A percentile compares a stretch with the other conserved stretches of the same genome.
phyloP scores from a whole-genome alignment of 2,888 invertebrate genomes.

The Conomelus anceps region DNA sequence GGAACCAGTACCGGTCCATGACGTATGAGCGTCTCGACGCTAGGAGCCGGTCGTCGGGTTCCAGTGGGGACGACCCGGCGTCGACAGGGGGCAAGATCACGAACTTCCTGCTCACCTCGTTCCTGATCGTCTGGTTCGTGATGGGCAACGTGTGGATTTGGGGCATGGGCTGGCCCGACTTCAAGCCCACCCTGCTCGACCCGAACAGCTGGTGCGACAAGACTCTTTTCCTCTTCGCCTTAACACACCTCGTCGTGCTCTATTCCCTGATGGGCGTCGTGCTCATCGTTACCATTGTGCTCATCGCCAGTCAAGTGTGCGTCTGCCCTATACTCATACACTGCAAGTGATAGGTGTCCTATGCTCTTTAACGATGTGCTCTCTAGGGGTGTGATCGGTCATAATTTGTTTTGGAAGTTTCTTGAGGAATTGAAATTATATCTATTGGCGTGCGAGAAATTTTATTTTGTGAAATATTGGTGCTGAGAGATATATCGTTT shows the following conservation, averaged over 20 bases:
- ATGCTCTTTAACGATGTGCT: not conserved
- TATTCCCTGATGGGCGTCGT: conserved; percentile 56
- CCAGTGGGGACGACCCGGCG: conserved; percentile 38
- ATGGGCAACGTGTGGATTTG: conserved; percentile 75
- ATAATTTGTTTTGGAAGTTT: no score
- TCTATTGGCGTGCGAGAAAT: no score
- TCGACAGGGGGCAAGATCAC: conserved; percentile 55
- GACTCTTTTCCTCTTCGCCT: conserved; percentile 67
- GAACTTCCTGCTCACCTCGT: conserved; percentile 58
- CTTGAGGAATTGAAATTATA: no score
- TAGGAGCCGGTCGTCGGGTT: conserved; percentile 37
- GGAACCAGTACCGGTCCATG: conserved; percentile 57
- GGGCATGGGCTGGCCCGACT: conserved; percentile 69
- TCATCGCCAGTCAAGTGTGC: conserved; percentile 62
- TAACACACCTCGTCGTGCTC: conserved; percentile 64
- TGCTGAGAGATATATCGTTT: no score
- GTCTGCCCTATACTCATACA: conserved; percentile 52
- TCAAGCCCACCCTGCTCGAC: conserved; percentile 61
- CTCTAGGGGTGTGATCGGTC: no score
- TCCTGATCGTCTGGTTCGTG: conserved; percentile 67
- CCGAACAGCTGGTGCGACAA: conserved; percentile 75
- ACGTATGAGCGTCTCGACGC: conserved; percentile 43
- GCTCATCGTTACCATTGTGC: conserved; percentile 51
- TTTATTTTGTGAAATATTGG: no score
- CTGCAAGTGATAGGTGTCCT: conserved; percentile 31